A percentile compares a stretch with the other conserved stretches of the same genome.
These are phyloP conservation scores for Nymphalis polychloros DNA, from an alignment of 2,888 invertebrate genomes.

Conservation along the genomic window DNA sequence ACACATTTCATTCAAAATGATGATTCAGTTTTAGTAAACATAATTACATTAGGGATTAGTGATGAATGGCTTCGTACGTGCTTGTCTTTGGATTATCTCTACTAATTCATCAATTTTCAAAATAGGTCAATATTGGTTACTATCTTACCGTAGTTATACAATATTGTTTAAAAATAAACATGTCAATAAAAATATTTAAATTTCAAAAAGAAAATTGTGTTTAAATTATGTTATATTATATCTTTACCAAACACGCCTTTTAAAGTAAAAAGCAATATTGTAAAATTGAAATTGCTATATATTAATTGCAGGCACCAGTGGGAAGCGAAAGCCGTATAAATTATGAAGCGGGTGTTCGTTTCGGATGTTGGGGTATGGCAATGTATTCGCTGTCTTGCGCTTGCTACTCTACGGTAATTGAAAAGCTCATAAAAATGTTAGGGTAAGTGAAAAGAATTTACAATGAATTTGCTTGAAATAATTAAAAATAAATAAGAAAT, in stretches of 20 bases:
- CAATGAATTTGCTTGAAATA: background rate
- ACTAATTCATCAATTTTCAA: constrained; percentile 27
- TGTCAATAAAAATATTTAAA: background rate
- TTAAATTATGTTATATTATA: background rate
- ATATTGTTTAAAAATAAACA: background rate
- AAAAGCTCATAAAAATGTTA: constrained; percentile 88
- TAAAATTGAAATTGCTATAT: constrained; percentile 40
- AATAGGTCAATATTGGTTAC: constrained; percentile 8
- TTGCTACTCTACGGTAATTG: constrained; percentile 94
- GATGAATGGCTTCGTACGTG: constrained; percentile 32
- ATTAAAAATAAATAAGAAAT: no score
- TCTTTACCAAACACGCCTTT: constrained; percentile 5
- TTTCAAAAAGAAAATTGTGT: background rate
- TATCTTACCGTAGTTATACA: background rate
- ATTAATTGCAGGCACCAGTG: constrained; percentile 84
- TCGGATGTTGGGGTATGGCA: constrained; percentile 98
- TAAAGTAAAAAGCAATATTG: constrained; percentile 16
- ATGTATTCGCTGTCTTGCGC: constrained; percentile 97
- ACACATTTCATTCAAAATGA: constrained; percentile 32
- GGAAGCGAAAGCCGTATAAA: constrained; percentile 83
- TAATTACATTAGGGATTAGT: constrained; percentile 37
- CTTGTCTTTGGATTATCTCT: constrained; percentile 32
- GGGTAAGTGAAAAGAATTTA: constrained; percentile 15
- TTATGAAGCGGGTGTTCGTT: constrained; percentile 95
- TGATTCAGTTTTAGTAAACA: constrained; percentile 36